Evolutionary conservation across 2,888 invertebrate genomes (phyloP).

Genomic region (Allacma fusca): DNA sequence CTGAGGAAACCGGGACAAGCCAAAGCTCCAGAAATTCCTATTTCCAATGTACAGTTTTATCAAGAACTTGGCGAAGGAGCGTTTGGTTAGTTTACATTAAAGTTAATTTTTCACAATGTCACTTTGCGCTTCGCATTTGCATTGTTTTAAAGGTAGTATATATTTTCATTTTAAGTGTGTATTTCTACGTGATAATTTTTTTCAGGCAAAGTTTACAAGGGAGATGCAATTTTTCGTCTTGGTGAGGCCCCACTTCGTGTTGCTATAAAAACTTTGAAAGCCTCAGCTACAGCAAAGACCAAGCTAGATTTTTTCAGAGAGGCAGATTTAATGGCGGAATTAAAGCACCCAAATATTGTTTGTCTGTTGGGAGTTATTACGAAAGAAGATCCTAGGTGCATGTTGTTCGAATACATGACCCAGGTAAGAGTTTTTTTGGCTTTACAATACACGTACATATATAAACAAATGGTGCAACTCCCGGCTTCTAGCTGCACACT

Average conservation of each 20-base stretch:
- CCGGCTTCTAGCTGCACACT: too few species aligned
- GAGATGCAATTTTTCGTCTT: constrained; percentile 74
- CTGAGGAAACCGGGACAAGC: constrained; percentile 67
- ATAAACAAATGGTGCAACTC: too few species aligned
- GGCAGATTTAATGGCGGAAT: constrained; percentile 91
- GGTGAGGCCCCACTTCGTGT: constrained; percentile 77
- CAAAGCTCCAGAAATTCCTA: constrained; percentile 84
- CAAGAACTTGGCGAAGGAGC: constrained; percentile 96
- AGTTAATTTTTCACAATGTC: too few species aligned
- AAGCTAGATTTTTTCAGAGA: constrained; percentile 86
- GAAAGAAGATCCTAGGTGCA: constrained; percentile 88
- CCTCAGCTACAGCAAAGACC: constrained; percentile 89
- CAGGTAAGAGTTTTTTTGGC: constrained; percentile 65
- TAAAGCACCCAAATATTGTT: constrained; percentile 94
- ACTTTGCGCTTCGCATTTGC: too few species aligned
- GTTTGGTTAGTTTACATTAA: constrained; percentile 78
- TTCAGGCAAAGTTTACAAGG: constrained; percentile 93
- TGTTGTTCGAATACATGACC: constrained; percentile 98
- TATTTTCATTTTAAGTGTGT: too few species aligned
- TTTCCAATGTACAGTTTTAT: constrained; percentile 83
- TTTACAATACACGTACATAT: too few species aligned
- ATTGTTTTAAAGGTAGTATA: too few species aligned
- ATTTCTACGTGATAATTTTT: too few species aligned
- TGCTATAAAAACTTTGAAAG: constrained; percentile 92
- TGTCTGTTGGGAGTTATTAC: constrained; percentile 91